Percentiles rank a stretch among this genome's conserved stretches.
Conservation (phyloP, 2,888 invertebrate genomes). For the Parascotia fuliginaria region DNA sequence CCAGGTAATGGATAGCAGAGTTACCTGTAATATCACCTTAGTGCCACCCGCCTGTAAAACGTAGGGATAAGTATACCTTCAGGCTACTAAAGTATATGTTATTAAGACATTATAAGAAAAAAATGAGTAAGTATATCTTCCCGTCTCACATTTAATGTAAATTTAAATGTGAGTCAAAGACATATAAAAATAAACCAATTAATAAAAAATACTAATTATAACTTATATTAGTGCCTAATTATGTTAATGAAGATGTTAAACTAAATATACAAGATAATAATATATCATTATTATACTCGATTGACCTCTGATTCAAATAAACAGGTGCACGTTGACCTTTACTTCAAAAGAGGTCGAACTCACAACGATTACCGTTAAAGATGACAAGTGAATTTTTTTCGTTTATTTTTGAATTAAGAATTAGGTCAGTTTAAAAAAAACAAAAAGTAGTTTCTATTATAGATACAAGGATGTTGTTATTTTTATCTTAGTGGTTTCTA, state of each 20-base stretch:
- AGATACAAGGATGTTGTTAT: too few relatives aligned
- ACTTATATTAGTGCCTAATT: not conserved
- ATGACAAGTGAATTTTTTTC: conserved; percentile 15
- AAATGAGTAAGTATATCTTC: too few relatives aligned
- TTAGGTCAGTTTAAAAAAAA: conserved; percentile 1
- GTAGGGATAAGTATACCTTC: too few relatives aligned
- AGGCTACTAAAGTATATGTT: too few relatives aligned
- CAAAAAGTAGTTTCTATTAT: not conserved
- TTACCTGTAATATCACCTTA: too few relatives aligned
- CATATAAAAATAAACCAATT: not conserved
- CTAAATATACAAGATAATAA: not conserved
- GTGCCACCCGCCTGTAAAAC: too few relatives aligned
- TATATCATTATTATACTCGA: conserved; percentile 2
- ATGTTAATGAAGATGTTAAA: not conserved
- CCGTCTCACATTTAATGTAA: too few relatives aligned
- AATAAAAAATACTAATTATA: not conserved
- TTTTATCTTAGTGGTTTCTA: too few relatives aligned
- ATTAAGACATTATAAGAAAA: too few relatives aligned
- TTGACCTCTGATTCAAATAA: conserved; percentile 15
- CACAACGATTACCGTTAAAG: conserved; percentile 11
- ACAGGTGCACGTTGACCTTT: conserved; percentile 14
- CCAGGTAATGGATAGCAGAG: too few relatives aligned
- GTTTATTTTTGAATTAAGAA: conserved; percentile 1
- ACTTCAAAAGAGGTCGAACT: conserved; percentile 15
- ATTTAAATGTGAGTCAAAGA: not conserved